Percentiles rank a stretch among this genome's conserved stretches.
Evolutionary conservation across 2,888 invertebrate genomes (phyloP).

Genomic region (Loripinus fragilis): DNA sequence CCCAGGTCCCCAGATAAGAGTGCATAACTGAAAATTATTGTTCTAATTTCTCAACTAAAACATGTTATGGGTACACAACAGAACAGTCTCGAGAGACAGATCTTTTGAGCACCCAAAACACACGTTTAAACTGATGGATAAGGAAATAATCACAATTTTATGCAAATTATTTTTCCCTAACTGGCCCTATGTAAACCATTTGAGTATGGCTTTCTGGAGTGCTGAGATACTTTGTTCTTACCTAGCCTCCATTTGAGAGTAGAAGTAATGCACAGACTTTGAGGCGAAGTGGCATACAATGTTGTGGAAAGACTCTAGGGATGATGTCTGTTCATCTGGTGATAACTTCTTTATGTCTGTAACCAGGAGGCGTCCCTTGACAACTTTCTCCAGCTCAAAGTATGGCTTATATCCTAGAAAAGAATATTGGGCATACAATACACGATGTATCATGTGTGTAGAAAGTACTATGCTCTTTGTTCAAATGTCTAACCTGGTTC

Average conservation of each 20-base stretch:
- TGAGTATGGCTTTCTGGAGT: background rate
- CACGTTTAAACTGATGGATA: background rate
- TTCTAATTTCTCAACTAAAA: background rate
- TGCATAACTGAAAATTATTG: too few species aligned
- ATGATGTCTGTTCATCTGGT: conserved; percentile 53
- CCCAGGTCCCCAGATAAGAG: too few species aligned
- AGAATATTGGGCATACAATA: too few species aligned
- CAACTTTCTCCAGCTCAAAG: conserved; percentile 22
- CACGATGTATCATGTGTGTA: too few species aligned
- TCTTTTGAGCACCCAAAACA: background rate
- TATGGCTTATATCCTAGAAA: conserved; percentile 35
- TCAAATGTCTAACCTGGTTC: too few species aligned
- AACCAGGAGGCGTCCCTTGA: conserved; percentile 10
- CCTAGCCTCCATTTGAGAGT: conserved; percentile 44
- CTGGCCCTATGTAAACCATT: background rate
- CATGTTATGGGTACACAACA: background rate
- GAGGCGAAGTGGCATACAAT: conserved; percentile 49
- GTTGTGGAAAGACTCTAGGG: conserved; percentile 49
- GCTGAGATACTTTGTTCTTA: background rate
- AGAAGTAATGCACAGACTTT: conserved; percentile 43
- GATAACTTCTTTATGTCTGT: conserved; percentile 49
- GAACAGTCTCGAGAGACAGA: background rate
- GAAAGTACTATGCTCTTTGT: too few species aligned
- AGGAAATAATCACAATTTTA: background rate
- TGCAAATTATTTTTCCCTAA: background rate